A percentile compares a stretch with the other conserved stretches of the same genome.
Conservation (phyloP, 1,140 invertebrate species). For the Drosophila kanapiae region DNA sequence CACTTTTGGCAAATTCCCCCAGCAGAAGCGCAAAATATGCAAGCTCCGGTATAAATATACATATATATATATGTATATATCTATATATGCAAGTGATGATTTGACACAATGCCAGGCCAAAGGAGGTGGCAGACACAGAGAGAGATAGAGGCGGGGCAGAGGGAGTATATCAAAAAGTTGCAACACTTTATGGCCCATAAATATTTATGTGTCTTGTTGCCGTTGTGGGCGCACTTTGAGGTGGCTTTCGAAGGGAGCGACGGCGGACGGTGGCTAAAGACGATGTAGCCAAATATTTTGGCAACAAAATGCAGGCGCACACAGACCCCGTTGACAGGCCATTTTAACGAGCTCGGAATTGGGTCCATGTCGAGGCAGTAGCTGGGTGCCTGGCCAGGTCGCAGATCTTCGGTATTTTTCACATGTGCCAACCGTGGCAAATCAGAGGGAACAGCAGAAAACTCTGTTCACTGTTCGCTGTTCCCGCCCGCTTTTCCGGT, state of each 20-base stretch:
- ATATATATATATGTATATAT: not conserved
- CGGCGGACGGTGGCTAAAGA: slow-evolving; percentile 1
- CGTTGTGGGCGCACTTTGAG: slow-evolving; percentile 52
- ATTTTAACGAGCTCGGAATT: slow-evolving; percentile 73
- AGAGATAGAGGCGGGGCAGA: not conserved
- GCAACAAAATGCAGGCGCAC: slow-evolving; percentile 67
- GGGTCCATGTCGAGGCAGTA: slow-evolving; percentile 13
- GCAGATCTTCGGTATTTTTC: too few species aligned
- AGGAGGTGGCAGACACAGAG: not conserved
- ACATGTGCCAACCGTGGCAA: slow-evolving; percentile 7
- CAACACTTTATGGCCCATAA: slow-evolving; percentile 80
- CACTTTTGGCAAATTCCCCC: slow-evolving; percentile 16
- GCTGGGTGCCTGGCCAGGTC: too few species aligned
- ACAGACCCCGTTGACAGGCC: slow-evolving; percentile 58
- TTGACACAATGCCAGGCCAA: slow-evolving; percentile 42
- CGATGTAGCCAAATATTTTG: slow-evolving; percentile 72
- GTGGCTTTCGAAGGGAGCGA: not conserved
- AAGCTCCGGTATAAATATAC: not conserved
- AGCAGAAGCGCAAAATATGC: slow-evolving; percentile 18
- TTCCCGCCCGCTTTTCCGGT: slow-evolving; percentile 66
- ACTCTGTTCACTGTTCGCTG: not conserved
- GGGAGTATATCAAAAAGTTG: slow-evolving; percentile 77
- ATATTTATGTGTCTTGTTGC: slow-evolving; percentile 71
- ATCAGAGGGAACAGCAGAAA: slow-evolving; percentile 6
- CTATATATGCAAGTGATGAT: slow-evolving; percentile 30